Base-by-base conservation (phyloP, 2,888 invertebrate genomes). In the Drosophila crucigera region DNA sequence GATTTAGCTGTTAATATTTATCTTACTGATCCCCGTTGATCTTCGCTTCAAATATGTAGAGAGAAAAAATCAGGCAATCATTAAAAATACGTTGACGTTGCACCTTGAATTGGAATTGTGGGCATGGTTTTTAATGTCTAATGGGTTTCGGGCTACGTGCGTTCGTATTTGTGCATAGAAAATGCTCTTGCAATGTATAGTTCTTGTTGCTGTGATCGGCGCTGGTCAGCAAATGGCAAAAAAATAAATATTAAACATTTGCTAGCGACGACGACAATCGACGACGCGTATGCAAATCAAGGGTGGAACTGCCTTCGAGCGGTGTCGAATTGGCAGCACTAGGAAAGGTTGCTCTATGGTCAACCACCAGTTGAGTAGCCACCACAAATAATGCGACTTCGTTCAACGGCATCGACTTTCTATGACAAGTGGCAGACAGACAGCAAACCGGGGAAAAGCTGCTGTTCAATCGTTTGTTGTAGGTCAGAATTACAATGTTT, bases 181-280 rank as follows among this genome's bases (percentile, higher is more conserved):
- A 53, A 58, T 54, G 54, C 35, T 43, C 58, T 71, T 68, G 69
- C 66, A 74, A 71, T 78, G 63, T 78, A 78, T 67, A 73, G 64
- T 81, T 83, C 73, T 88, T 78, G 71, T 78, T 82, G 78, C 73
- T 82, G 86, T 86, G 91, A 90, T 91, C 90, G 91, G 31, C 84
- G 80, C 81, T 86, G 91, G 91, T 91, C 91, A 91, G 33, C 86
- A 83, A 87, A 84, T 83, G 91, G 82, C 91, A 91, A 80, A 90
- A 80, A 84, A 83, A 91, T 91, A 80, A 88, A 91, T 91, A 91
- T 90, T 89, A 84, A 89, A 87, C 88, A 88, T 76, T 60, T 68
- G 73, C 56, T 63, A 53, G 58, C 55, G 61, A 39, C 50, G 14
- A 7, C 67, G 41, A 64, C 56, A 16, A 39, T 61, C 60, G 22